A percentile compares a stretch with the other conserved stretches of the same genome.
Conservation (phyloP, 2,797 vertebrate genomes). For the Enteromius viviparus region DNA sequence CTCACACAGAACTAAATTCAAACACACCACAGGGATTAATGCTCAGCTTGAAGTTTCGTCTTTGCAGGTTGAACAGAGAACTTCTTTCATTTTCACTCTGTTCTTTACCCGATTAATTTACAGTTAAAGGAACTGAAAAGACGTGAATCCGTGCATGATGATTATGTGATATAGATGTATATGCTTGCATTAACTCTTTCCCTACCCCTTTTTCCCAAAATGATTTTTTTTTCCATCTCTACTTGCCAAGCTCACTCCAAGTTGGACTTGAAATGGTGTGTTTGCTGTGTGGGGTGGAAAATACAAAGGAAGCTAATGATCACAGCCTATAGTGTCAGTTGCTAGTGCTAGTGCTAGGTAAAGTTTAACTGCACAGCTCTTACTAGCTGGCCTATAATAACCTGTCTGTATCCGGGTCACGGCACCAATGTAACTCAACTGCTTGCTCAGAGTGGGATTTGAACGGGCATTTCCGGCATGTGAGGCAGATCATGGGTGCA, state of each 20-base stretch:
- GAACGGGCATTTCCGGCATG: background rate
- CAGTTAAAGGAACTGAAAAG: background rate
- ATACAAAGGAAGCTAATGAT: background rate
- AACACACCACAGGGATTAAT: constrained; percentile 25
- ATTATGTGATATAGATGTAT: background rate
- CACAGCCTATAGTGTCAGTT: background rate
- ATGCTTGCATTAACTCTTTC: background rate
- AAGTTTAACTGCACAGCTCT: background rate
- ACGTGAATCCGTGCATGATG: background rate
- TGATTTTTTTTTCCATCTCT: no score
- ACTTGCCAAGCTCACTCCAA: no score
- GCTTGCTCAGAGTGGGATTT: no score
- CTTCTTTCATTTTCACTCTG: background rate
- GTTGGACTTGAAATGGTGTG: no score
- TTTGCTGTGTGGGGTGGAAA: background rate
- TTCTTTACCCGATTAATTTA: constrained; percentile 13
- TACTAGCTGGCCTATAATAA: background rate
- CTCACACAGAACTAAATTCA: constrained; percentile 19
- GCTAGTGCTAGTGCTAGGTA: background rate
- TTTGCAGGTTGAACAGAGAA: constrained; percentile 20
- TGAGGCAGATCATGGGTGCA: background rate
- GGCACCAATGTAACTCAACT: no score
- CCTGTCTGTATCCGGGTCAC: no score
- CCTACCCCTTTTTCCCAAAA: background rate
- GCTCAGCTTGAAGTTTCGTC: constrained; percentile 42